These are phyloP conservation scores for Battus philenor DNA, from an alignment of 1,140 invertebrate genomes.

Conservation along the genomic window DNA sequence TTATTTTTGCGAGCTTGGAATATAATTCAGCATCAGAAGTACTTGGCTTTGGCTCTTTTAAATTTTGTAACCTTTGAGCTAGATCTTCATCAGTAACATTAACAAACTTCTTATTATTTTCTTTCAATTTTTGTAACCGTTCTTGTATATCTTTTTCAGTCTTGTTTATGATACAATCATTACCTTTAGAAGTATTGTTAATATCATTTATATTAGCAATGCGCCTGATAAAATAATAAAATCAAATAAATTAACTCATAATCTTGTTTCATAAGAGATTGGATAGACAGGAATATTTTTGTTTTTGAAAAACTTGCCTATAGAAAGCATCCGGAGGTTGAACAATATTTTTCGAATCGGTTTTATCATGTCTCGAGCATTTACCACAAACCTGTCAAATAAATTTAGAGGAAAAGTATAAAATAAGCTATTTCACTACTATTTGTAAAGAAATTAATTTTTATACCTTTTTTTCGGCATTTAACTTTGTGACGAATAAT, in stretches of 20 bases:
- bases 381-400: conserved; percentile 55
- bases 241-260: neutral
- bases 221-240: neutral
- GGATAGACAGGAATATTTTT: neutral
- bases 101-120: conserved; percentile 19
- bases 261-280: neutral
- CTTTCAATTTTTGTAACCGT: conserved; percentile 59
- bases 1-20: conserved; percentile 75
- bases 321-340: conserved; percentile 67
- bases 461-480: conserved; percentile 53
- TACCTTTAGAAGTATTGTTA: conserved; percentile 2
- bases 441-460: conserved; percentile 5
- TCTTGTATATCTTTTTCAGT: conserved; percentile 38
- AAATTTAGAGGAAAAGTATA: neutral
- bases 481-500: conserved; percentile 69
- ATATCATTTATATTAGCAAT: conserved; percentile 1
- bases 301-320: conserved; percentile 41
- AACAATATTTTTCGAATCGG: conserved; percentile 22
- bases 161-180: neutral
- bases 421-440: neutral
- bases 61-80: conserved; percentile 77
- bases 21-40: conserved; percentile 75
- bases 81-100: conserved; percentile 67
- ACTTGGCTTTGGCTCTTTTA: conserved; percentile 72
- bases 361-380: conserved; percentile 42